phyloP scores from a whole-genome alignment of 2,888 invertebrate genomes.

The Cheilosia vernalis region DNA sequence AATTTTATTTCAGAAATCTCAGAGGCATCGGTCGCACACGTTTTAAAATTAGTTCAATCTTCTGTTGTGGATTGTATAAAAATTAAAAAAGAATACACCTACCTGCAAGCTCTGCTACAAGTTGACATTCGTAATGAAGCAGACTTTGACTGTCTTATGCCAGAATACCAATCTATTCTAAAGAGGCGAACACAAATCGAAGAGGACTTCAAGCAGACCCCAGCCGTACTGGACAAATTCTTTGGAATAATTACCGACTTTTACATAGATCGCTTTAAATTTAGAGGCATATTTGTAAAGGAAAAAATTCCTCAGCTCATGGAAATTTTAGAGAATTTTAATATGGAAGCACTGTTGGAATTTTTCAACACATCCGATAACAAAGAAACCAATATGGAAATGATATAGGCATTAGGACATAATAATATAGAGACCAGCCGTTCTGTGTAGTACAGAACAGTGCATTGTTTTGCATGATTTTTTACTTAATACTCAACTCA shows the following conservation, averaged over 20 bases:
- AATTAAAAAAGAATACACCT: conserved; percentile 75
- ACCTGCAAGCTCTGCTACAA: conserved; percentile 76
- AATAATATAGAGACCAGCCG: no score
- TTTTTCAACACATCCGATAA: conserved; percentile 61
- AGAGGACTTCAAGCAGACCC: conserved; percentile 67
- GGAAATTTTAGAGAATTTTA: conserved; percentile 75
- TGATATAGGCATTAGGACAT: not conserved
- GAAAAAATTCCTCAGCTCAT: conserved; percentile 75
- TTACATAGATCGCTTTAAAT: conserved; percentile 77
- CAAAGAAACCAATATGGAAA: conserved; percentile 47
- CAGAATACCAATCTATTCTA: conserved; percentile 76
- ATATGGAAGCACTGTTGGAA: conserved; percentile 69
- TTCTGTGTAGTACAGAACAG: no score
- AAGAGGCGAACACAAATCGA: conserved; percentile 75
- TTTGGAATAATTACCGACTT: conserved; percentile 77
- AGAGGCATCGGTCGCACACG: conserved; percentile 75
- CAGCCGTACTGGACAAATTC: conserved; percentile 70
- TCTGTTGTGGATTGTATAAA: conserved; percentile 72
- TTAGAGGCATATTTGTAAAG: conserved; percentile 77
- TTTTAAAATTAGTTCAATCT: conserved; percentile 75
- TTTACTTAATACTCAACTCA: no score
- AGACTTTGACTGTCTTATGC: conserved; percentile 76
- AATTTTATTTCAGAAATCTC: conserved; percentile 73
- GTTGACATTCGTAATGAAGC: conserved; percentile 76
- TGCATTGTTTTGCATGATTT: no score